These are phyloP conservation scores for Aromia moschata DNA, from an alignment of 2,888 invertebrate genomes.

Conservation along the genomic window DNA sequence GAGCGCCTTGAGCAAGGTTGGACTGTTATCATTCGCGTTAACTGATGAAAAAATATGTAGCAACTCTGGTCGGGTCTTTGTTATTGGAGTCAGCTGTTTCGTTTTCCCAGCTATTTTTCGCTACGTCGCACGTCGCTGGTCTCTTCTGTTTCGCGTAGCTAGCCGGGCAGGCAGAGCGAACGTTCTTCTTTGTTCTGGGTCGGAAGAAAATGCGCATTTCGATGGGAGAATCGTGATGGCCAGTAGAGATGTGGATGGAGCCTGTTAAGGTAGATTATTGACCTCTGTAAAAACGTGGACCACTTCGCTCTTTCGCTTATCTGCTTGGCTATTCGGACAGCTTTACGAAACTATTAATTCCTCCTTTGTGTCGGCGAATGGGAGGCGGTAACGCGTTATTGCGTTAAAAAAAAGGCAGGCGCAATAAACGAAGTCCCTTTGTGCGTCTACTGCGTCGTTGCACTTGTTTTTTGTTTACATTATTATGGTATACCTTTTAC, in stretches of 20 bases:
- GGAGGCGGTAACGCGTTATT: background rate
- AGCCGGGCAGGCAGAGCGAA: conserved; percentile 30
- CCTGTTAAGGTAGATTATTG: conserved; percentile 48
- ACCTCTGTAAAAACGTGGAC: conserved; percentile 38
- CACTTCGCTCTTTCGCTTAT: background rate
- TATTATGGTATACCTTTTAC: too few species aligned
- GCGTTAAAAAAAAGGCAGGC: background rate
- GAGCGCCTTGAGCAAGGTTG: background rate
- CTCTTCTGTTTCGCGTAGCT: conserved; percentile 38
- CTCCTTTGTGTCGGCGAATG: background rate
- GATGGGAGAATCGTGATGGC: conserved; percentile 23
- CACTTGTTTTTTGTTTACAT: background rate
- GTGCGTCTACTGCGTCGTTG: background rate
- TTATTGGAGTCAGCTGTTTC: conserved; percentile 64
- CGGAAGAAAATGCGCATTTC: conserved; percentile 28
- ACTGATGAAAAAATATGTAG: conserved; percentile 35
- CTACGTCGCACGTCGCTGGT: conserved; percentile 43
- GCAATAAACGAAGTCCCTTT: background rate
- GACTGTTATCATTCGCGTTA: background rate
- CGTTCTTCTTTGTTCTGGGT: conserved; percentile 33
- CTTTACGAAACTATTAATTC: background rate
- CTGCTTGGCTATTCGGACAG: background rate
- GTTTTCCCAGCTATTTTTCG: conserved; percentile 47
- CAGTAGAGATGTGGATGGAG: conserved; percentile 27
- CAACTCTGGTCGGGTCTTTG: conserved; percentile 51